Evolutionary conservation across 2,113 vertebrate species (phyloP), one percentile per base, ranked within the genome.

Genomic region (Zeus faber): DNA sequence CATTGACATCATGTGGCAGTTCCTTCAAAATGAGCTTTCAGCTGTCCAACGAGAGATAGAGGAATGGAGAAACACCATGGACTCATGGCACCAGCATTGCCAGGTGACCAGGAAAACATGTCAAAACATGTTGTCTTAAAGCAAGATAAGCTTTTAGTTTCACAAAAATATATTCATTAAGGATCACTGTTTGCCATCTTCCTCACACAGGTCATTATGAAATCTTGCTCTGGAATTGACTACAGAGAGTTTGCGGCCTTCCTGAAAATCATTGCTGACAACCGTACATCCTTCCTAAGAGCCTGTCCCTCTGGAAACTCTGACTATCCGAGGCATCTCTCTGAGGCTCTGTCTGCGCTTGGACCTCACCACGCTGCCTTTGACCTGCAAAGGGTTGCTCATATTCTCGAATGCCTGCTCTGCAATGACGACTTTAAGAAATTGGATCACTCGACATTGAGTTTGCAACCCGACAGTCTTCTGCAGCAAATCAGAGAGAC

Each of bases 161-260:
- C n/a, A 31, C 16, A 9, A 2, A 2, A 54, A 6, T 8, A 9
- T 39, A 14, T 33, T 31, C 16, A 26, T 22, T n/a, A 31, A 3
- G 17, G 9, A 1, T 47, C 1, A 20, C 0, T 21, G 1, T 22
- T 51, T 18, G 18, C 21, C 49, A 22, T 8, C 63, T 9, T 47
- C 56, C 14, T 47, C 54, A 17, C 49, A 17, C 27, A 99, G 97
- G 77, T 97, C 61, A 92, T 98, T 74, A 92, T 98, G 95, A 96
- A 91, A 70, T 92, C 95, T 6, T 99, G 95, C 83, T 91, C 95
- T 0, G 97, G 97, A 22, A 98, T 99, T 6, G 85, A 97, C 66
- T 98, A 95, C 25, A 83, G 79, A 41, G 96, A 98, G 61, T 99
- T 98, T 76, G 92, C 92, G 57, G 89, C 91, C 0, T 98, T 99